A percentile compares a stretch with the other conserved stretches of the same genome.
Evolutionary conservation across 2,888 invertebrate genomes (phyloP).

Genomic region (Drosophila siamana): DNA sequence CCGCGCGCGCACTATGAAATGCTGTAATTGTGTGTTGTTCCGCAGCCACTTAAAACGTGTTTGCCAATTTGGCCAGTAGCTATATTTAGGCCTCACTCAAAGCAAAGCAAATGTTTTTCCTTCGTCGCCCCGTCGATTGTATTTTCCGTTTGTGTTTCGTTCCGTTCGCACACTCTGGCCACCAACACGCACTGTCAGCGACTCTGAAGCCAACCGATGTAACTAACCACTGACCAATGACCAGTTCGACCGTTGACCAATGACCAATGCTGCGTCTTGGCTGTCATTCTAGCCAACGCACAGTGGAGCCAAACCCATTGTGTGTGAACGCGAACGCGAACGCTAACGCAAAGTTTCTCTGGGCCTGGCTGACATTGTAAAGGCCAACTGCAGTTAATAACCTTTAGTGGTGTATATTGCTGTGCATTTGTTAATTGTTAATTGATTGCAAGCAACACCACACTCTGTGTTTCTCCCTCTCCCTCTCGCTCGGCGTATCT

Average conservation of each 20-base stretch:
- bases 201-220: slow-evolving; percentile 35
- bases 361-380: slow-evolving; percentile 46
- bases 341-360: slow-evolving; percentile 49
- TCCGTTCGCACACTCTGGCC: slow-evolving; percentile 53
- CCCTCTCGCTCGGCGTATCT: neutral
- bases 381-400: slow-evolving; percentile 54
- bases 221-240: slow-evolving; percentile 24
- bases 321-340: slow-evolving; percentile 28
- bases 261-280: slow-evolving; percentile 52
- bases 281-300: slow-evolving; percentile 47
- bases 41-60: slow-evolving; percentile 51
- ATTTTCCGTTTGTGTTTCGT: slow-evolving; percentile 30
- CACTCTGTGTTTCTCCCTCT: neutral
- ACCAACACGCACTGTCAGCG: slow-evolving; percentile 49
- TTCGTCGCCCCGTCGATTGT: slow-evolving; percentile 17
- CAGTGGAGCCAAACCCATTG: slow-evolving; percentile 33
- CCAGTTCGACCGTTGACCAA: slow-evolving; percentile 32
- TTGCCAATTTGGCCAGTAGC: slow-evolving; percentile 61
- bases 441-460: slow-evolving; percentile 39
- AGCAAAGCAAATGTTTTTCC: slow-evolving; percentile 26
- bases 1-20: slow-evolving; percentile 45
- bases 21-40: slow-evolving; percentile 53
- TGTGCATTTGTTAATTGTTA: slow-evolving; percentile 45
- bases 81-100: slow-evolving; percentile 43
- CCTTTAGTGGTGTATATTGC: slow-evolving; percentile 36